Conservation (phyloP, 2,113 vertebrate genomes). For the Tyrannus savana region DNA sequence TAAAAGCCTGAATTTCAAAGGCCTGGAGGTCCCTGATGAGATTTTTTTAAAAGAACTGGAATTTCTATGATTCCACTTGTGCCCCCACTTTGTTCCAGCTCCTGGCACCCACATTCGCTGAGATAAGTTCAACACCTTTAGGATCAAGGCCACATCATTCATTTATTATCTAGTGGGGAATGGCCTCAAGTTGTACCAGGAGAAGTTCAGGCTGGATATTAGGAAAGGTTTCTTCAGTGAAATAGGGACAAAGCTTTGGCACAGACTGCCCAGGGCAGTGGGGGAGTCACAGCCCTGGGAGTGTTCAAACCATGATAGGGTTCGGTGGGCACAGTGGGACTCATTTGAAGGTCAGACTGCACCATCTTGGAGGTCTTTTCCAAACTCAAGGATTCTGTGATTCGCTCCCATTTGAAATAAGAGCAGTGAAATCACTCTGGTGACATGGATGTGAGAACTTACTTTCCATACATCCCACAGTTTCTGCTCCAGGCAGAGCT, state of each 20-base stretch:
- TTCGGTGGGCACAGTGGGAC: background rate
- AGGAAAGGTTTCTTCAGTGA: background rate
- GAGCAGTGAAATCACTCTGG: background rate
- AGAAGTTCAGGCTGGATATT: accelerated
- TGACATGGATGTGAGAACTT: accelerated
- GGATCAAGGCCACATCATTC: background rate
- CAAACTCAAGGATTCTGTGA: background rate
- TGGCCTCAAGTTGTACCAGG: background rate
- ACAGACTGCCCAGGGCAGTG: background rate
- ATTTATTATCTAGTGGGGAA: background rate
- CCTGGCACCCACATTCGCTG: background rate
- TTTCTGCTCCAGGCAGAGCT: background rate
- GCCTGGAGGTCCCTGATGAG: background rate
- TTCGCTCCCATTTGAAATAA: background rate
- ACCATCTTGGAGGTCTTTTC: background rate
- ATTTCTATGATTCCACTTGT: background rate
- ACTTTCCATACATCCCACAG: accelerated
- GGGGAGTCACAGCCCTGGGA: background rate
- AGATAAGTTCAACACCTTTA: background rate
- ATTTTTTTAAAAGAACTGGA: background rate
- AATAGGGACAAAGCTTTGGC: background rate
- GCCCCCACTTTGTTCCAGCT: background rate
- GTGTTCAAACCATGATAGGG: background rate
- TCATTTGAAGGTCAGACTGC: background rate
- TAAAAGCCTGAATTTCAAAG: background rate